A percentile compares a stretch with the other conserved stretches of the same genome.
Conservation (phyloP, 2,797 vertebrate species). For the Lemur catta region DNA sequence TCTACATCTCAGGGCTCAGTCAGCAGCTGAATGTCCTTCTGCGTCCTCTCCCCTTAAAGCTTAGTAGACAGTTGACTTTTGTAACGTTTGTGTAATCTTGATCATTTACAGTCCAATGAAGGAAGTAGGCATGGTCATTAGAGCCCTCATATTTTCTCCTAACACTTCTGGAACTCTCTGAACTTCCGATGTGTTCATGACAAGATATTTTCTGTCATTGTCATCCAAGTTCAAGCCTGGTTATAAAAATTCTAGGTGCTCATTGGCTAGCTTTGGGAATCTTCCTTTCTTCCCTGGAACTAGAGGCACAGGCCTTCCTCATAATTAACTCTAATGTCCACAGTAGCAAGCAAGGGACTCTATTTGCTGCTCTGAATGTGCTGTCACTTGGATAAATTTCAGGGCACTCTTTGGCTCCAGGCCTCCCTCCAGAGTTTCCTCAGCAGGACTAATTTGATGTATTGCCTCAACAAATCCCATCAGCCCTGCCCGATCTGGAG, state of each 20-base stretch:
- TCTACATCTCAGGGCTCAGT: fast-evolving
- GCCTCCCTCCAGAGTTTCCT: slow-evolving; percentile 39
- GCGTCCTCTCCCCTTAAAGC: neutral
- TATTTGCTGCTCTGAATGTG: neutral
- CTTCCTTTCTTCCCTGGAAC: neutral
- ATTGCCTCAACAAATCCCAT: slow-evolving; percentile 67
- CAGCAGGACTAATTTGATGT: slow-evolving; percentile 62
- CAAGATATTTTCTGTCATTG: neutral
- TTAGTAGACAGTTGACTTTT: neutral
- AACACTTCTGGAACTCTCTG: neutral
- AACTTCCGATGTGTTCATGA: neutral
- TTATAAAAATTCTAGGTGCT: neutral
- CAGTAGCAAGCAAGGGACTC: neutral
- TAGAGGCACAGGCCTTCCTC: neutral
- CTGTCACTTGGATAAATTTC: slow-evolving; percentile 69
- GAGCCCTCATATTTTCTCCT: neutral
- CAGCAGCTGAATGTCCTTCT: neutral
- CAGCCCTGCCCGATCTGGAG: slow-evolving; percentile 38
- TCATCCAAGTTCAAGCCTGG: neutral
- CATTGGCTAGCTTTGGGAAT: neutral
- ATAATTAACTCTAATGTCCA: neutral
- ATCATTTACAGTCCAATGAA: neutral
- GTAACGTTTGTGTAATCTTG: neutral
- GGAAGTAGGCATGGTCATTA: no score
- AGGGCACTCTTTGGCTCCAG: slow-evolving; percentile 37